Conservation (phyloP, 2,888 invertebrate genomes). For the Acanthosepion pharaonis region DNA sequence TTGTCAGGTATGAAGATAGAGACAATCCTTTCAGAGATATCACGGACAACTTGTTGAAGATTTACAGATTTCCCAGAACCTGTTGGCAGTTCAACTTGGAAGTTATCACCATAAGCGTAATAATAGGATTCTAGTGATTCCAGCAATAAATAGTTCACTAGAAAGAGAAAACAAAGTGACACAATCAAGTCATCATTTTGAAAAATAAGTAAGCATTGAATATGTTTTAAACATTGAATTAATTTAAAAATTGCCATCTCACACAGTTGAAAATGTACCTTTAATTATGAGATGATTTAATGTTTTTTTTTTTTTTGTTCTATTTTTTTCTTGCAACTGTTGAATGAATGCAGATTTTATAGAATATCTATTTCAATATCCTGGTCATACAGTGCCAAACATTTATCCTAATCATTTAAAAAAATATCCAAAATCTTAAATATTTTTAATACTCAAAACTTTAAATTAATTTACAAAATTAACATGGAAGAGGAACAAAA, state of each 20-base stretch:
- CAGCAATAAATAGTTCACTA: constrained; percentile 72
- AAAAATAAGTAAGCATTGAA: not conserved
- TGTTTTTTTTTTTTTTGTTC: no score
- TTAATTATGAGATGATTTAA: no score
- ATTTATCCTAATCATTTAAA: no score
- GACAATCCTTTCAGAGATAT: constrained; percentile 55
- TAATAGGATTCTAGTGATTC: constrained; percentile 65
- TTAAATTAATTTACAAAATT: no score
- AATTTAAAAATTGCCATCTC: not conserved
- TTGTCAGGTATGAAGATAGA: constrained; percentile 65
- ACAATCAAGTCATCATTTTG: not conserved
- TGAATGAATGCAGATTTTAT: no score
- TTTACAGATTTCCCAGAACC: constrained; percentile 53
- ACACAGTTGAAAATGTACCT: no score
- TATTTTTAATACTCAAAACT: no score
- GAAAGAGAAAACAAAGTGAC: not conserved
- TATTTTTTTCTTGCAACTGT: no score
- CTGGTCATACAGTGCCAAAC: no score
- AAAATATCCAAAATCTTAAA: no score
- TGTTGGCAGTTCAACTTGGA: constrained; percentile 60
- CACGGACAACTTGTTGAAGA: constrained; percentile 56
- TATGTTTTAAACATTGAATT: not conserved
- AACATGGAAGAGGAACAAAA: no score
- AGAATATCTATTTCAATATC: no score
- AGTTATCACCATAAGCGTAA: constrained; percentile 53